Conservation (phyloP, 2,797 vertebrate genomes). For the Botia almorhae region DNA sequence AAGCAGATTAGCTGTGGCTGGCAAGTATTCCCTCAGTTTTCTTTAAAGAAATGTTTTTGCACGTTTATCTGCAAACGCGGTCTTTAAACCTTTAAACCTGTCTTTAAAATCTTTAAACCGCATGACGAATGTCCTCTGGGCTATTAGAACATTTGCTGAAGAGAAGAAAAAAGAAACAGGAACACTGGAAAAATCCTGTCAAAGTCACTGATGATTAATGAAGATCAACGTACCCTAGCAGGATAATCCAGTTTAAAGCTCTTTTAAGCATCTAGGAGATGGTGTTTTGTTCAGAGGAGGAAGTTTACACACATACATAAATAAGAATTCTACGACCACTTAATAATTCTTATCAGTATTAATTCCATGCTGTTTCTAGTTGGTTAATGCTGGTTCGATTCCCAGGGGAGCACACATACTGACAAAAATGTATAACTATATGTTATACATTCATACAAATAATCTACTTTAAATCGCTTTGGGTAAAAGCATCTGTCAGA, state of each 20-base stretch:
- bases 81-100: background rate
- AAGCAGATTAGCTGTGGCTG: constrained; percentile 16
- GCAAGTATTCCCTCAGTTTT: background rate
- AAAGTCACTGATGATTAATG: background rate
- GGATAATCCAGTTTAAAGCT: background rate
- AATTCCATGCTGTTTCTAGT: too few species aligned
- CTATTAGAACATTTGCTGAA: background rate
- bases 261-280: background rate
- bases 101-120: background rate
- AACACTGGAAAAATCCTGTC: background rate
- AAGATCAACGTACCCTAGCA: background rate
- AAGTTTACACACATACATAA: background rate
- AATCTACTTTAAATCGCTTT: too few species aligned
- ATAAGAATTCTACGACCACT: too few species aligned
- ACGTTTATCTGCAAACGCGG: background rate
- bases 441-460: too few species aligned
- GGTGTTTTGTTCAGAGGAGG: background rate
- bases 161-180: background rate
- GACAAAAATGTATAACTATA: too few species aligned
- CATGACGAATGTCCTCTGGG: background rate
- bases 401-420: too few species aligned
- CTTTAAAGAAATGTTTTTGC: background rate
- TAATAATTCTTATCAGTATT: too few species aligned
- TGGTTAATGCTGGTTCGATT: too few species aligned
- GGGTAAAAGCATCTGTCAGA: too few species aligned